phyloP scores from a whole-genome alignment of 2,113 vertebrate genomes.

The Tinamus guttatus region DNA sequence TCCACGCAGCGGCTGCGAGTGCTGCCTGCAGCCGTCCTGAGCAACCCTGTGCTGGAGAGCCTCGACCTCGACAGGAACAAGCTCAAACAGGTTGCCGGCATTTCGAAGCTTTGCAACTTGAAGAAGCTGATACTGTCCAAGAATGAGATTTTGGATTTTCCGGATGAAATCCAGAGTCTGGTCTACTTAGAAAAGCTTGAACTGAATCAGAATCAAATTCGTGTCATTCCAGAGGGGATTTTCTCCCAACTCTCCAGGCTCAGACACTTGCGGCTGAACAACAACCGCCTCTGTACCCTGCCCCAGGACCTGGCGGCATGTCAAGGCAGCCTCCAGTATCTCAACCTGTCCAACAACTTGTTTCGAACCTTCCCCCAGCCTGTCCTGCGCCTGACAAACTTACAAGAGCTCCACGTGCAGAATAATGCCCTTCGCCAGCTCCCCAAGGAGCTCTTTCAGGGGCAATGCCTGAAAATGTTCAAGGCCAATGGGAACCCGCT shows the following conservation, averaged over 20 bases:
- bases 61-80: slow-evolving; percentile 68
- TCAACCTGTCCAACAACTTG: slow-evolving; percentile 77
- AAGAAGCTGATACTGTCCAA: slow-evolving; percentile 73
- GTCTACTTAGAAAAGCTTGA: slow-evolving; percentile 70
- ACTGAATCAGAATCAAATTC: slow-evolving; percentile 79
- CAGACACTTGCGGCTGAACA: slow-evolving; percentile 74
- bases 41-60: background rate
- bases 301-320: slow-evolving; percentile 72
- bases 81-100: slow-evolving; percentile 48
- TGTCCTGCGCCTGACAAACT: slow-evolving; percentile 47
- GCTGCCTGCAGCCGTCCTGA: slow-evolving; percentile 14
- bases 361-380: slow-evolving; percentile 54
- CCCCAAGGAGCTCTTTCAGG: slow-evolving; percentile 66
- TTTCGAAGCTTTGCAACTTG: slow-evolving; percentile 62
- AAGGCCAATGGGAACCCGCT: slow-evolving; percentile 72
- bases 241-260: slow-evolving; percentile 68
- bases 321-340: slow-evolving; percentile 58
- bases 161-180: slow-evolving; percentile 67
- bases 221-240: slow-evolving; percentile 46
- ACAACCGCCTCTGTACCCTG: slow-evolving; percentile 67
- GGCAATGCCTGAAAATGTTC: slow-evolving; percentile 49
- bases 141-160: slow-evolving; percentile 73
- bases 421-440: slow-evolving; percentile 72
- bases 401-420: slow-evolving; percentile 72
- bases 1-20: slow-evolving; percentile 45